Conservation (phyloP, 1,140 invertebrate species). For the Caligus rogercresseyi region DNA sequence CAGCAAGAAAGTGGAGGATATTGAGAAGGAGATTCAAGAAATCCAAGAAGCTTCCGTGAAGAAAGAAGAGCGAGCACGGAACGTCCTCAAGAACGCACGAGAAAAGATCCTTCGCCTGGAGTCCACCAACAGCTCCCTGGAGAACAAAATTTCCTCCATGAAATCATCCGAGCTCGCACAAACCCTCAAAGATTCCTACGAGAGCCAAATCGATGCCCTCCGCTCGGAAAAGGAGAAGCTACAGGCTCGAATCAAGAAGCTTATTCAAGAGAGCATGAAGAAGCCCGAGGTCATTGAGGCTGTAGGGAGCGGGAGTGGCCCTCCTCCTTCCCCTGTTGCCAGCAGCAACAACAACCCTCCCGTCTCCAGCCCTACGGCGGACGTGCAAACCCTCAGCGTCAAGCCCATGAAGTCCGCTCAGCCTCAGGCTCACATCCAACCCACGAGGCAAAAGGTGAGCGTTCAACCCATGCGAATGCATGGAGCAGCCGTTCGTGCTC, state of each 20-base stretch:
- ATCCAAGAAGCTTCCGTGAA: neutral
- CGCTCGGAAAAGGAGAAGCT: neutral
- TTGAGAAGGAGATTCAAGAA: neutral
- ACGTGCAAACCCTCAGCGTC: neutral
- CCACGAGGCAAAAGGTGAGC: neutral
- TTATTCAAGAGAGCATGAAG: conserved; percentile 3
- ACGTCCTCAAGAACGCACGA: neutral
- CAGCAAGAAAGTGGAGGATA: neutral
- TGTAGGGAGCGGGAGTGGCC: neutral
- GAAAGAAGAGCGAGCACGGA: neutral
- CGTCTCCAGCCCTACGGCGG: neutral
- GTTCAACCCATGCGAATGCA: neutral
- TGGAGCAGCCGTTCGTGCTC: neutral
- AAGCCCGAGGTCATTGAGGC: neutral
- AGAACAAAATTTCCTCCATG: neutral
- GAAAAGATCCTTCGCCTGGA: neutral
- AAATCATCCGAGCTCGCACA: neutral
- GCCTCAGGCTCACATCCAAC: conserved; percentile 18
- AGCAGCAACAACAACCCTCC: neutral
- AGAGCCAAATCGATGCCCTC: conserved; percentile 9
- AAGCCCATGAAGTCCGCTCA: neutral
- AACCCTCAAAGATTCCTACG: neutral
- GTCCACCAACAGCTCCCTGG: neutral
- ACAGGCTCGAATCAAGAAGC: neutral
- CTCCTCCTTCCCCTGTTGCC: neutral